Conservation (phyloP, 2,888 invertebrate species). For the Nomada hirtipes region DNA sequence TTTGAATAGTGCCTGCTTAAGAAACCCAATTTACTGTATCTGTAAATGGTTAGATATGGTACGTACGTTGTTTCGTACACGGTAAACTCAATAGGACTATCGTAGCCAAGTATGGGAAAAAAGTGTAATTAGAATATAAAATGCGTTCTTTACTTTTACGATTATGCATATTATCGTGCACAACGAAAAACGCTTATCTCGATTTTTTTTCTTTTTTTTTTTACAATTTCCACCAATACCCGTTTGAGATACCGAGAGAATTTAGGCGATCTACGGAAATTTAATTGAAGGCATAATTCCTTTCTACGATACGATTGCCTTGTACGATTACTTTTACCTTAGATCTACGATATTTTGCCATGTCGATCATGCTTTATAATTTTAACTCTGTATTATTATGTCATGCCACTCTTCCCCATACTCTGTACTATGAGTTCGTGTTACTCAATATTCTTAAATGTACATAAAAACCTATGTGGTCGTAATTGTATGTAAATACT, state of each 20-base stretch:
- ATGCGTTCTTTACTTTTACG: conserved; percentile 44
- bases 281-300: background rate
- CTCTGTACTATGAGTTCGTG: conserved; percentile 66
- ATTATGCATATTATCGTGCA: conserved; percentile 31
- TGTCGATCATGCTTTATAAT: conserved; percentile 7
- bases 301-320: conserved; percentile 5
- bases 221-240: background rate
- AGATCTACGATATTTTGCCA: background rate
- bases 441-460: conserved; percentile 76
- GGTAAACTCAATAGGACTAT: conserved; percentile 59
- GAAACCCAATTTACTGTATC: conserved; percentile 70
- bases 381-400: conserved; percentile 15
- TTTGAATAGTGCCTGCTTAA: conserved; percentile 84
- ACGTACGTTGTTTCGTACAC: conserved; percentile 61
- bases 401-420: conserved; percentile 65
- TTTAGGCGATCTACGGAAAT: background rate
- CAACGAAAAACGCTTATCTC: conserved; percentile 39
- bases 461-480: conserved; percentile 76
- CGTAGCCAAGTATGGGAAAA: conserved; percentile 67
- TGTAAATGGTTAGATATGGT: conserved; percentile 68
- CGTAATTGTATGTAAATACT: conserved; percentile 80
- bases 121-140: conserved; percentile 47
- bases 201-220: background rate
- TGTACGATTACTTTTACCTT: background rate
- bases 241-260: background rate